A percentile compares a stretch with the other conserved stretches of the same genome.
These are phyloP conservation scores for Drosophila takahashii DNA, from an alignment of 1,140 invertebrate species.

Conservation along the genomic window DNA sequence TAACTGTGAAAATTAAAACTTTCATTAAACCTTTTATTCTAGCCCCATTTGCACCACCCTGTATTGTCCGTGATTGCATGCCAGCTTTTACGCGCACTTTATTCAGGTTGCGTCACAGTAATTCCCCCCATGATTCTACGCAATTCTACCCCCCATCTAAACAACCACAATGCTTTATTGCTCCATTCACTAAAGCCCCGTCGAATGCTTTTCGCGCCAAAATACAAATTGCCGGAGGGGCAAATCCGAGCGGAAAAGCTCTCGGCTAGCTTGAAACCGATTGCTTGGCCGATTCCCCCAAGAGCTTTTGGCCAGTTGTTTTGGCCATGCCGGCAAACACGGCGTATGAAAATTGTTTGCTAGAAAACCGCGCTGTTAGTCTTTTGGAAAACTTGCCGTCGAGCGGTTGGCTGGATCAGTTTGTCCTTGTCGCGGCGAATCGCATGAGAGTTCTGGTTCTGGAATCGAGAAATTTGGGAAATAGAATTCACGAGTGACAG, in stretches of 20 bases:
- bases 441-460: conserved; percentile 2
- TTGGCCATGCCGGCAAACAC: conserved; percentile 62
- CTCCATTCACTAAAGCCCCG: conserved; percentile 71
- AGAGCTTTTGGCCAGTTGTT: conserved; percentile 46
- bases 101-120: conserved; percentile 25
- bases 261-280: conserved; percentile 14
- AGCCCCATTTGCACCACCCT: conserved; percentile 33
- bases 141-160: conserved; percentile 2
- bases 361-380: conserved; percentile 73
- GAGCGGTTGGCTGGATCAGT: conserved; percentile 75
- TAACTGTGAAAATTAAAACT: too few species aligned
- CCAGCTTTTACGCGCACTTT: conserved; percentile 62
- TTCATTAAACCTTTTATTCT: too few species aligned
- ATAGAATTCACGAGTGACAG: conserved; percentile 33
- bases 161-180: conserved; percentile 35
- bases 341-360: conserved; percentile 74
- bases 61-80: conserved; percentile 30
- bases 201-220: conserved; percentile 51
- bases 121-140: conserved; percentile 17
- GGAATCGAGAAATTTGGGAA: conserved; percentile 19
- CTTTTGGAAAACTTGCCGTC: conserved; percentile 78
- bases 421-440: conserved; percentile 5
- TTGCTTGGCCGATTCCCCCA: conserved; percentile 42
- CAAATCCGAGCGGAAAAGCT: conserved; percentile 51
- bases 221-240: conserved; percentile 14